These are phyloP conservation scores for Argyrosomus japonicus DNA, from an alignment of 2,113 vertebrate genomes.

Conservation along the genomic window DNA sequence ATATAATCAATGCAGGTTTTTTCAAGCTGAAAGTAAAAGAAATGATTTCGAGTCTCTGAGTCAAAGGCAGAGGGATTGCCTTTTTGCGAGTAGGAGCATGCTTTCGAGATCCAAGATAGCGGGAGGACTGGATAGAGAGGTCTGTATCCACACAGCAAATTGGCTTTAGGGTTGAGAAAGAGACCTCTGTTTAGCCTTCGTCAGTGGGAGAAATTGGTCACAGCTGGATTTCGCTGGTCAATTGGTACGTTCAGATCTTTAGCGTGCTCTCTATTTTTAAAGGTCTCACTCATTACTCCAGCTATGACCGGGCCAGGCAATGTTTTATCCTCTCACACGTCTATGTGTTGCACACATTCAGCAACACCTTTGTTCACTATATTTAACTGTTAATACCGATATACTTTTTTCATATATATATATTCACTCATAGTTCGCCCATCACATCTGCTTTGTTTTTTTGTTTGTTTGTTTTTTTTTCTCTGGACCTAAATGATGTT, in stretches of 20 bases:
- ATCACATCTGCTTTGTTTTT: slow-evolving; percentile 13
- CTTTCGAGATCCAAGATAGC: slow-evolving; percentile 57
- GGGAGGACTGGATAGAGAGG: slow-evolving; percentile 30
- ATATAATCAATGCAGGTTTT: slow-evolving; percentile 56
- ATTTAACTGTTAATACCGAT: neutral
- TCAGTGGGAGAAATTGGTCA: slow-evolving; percentile 70
- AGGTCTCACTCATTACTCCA: slow-evolving; percentile 48
- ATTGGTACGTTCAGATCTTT: slow-evolving; percentile 53
- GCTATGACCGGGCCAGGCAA: neutral
- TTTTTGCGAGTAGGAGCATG: slow-evolving; percentile 58
- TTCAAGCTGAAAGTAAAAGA: slow-evolving; percentile 50
- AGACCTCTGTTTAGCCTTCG: slow-evolving; percentile 69
- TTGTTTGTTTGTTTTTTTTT: neutral
- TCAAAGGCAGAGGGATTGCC: slow-evolving; percentile 49
- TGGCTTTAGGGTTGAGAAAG: slow-evolving; percentile 62
- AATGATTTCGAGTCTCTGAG: slow-evolving; percentile 53
- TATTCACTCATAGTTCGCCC: slow-evolving; percentile 18
- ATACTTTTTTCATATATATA: slow-evolving; percentile 6
- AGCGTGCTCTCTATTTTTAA: slow-evolving; percentile 48
- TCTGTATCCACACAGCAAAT: slow-evolving; percentile 69
- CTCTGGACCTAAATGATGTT: no score
- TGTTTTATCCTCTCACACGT: neutral
- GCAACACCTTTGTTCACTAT: neutral
- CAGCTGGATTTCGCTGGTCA: slow-evolving; percentile 65
- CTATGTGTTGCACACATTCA: slow-evolving; percentile 18